These are phyloP conservation scores for Promerops cafer DNA, from an alignment of 2,113 vertebrate genomes.

Conservation along the genomic window DNA sequence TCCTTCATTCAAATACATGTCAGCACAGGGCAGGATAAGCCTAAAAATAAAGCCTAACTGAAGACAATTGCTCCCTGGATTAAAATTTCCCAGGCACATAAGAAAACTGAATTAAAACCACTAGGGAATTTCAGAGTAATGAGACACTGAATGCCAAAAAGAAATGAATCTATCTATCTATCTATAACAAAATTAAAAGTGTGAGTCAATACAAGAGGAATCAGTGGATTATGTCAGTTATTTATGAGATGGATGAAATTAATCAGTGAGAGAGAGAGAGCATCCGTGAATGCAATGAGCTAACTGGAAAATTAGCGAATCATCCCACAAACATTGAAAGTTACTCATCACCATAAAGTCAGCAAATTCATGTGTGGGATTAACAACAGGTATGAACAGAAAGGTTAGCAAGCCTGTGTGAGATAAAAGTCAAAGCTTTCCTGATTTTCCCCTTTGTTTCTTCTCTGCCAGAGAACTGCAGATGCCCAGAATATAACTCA, in stretches of 20 bases:
- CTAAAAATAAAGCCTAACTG: background rate
- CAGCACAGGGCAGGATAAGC: background rate
- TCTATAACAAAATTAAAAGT: background rate
- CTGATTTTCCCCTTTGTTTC: background rate
- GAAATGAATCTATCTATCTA: background rate
- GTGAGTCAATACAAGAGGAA: background rate
- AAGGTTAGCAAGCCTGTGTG: background rate
- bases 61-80: background rate
- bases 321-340: background rate
- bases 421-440: background rate
- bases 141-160: background rate
- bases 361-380: background rate
- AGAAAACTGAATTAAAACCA: conserved; percentile 10
- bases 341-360: background rate
- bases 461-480: background rate
- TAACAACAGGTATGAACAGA: background rate
- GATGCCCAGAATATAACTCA: background rate
- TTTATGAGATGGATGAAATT: background rate
- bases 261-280: background rate
- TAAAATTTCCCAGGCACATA: background rate
- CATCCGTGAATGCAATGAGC: background rate
- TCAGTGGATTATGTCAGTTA: background rate
- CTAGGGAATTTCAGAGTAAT: background rate
- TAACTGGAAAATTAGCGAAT: background rate
- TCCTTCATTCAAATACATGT: background rate